Conservation (phyloP, 2,113 vertebrate genomes). For the Turdus rufiventris region DNA sequence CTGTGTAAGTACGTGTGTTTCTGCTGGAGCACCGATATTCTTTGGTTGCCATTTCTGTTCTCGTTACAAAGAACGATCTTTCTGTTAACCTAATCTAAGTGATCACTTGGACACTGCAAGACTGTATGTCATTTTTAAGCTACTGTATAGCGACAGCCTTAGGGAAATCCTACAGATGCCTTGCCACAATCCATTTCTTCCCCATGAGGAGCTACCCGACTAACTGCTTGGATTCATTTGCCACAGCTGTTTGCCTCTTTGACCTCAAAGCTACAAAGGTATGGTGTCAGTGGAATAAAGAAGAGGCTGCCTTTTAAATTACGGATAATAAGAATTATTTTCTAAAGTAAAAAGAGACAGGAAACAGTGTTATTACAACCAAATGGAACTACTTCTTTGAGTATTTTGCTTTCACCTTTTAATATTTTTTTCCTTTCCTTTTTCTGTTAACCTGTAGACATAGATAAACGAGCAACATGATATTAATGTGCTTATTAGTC, state of each 20-base stretch:
- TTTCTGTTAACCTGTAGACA: conserved; percentile 8
- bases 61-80: neutral
- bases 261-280: conserved; percentile 20
- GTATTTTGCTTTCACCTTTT: neutral
- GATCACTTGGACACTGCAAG: neutral
- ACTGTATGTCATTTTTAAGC: neutral
- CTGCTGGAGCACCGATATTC: neutral
- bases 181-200: conserved; percentile 60
- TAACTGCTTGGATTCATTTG: conserved; percentile 2
- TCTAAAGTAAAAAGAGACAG: neutral
- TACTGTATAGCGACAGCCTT: neutral
- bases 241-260: conserved; percentile 28
- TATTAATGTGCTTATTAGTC: conserved; percentile 45
- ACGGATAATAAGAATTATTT: neutral
- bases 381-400: neutral
- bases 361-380: neutral
- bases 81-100: neutral
- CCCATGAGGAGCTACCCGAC: neutral
- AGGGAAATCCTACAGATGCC: conserved; percentile 47
- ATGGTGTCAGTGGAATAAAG: neutral
- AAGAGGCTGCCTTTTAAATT: neutral
- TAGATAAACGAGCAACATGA: neutral
- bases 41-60: neutral
- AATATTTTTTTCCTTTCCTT: neutral
- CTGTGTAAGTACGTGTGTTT: neutral